Percentiles rank a stretch among this genome's conserved stretches.
Evolutionary conservation across 2,888 invertebrate genomes (phyloP).

Genomic region (Dynastes grantii): DNA sequence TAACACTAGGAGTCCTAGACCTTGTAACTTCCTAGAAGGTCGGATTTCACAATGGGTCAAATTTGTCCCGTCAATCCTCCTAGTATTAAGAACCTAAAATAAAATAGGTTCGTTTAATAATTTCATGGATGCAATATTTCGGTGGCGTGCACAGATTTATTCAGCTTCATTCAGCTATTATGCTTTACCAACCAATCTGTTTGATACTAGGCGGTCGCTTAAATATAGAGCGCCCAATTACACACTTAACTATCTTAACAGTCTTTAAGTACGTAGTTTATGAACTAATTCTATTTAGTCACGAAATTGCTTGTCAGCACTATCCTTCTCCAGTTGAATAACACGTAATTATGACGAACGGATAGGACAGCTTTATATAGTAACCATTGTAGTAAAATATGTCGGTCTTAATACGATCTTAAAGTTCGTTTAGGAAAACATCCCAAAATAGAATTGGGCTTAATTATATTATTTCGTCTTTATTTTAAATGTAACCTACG

Average conservation of each 20-base stretch:
- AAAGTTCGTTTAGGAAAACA: constrained; percentile 14
- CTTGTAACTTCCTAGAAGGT: no score
- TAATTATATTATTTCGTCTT: constrained; percentile 17
- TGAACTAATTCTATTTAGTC: constrained; percentile 49
- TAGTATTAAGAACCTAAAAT: no score
- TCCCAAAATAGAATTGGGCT: constrained; percentile 4
- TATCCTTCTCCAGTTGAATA: constrained; percentile 17
- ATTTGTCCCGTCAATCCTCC: no score
- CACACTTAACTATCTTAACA: constrained; percentile 45
- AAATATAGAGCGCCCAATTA: constrained; percentile 47
- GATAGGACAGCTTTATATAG: not conserved
- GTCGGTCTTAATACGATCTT: constrained; percentile 8
- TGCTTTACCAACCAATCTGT: constrained; percentile 23
- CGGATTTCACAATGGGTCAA: no score
- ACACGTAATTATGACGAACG: constrained; percentile 12
- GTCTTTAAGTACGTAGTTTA: constrained; percentile 48
- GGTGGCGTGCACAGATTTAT: not conserved
- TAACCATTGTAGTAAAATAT: not conserved
- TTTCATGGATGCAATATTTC: not conserved
- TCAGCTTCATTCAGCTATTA: not conserved
- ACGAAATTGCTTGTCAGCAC: constrained; percentile 44
- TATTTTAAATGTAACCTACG: constrained; percentile 4
- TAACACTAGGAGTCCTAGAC: no score
- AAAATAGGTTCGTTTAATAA: no score
- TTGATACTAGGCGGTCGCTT: constrained; percentile 4